Evolutionary conservation across 2,113 vertebrate genomes (phyloP).

Genomic region (Scomber japonicus): DNA sequence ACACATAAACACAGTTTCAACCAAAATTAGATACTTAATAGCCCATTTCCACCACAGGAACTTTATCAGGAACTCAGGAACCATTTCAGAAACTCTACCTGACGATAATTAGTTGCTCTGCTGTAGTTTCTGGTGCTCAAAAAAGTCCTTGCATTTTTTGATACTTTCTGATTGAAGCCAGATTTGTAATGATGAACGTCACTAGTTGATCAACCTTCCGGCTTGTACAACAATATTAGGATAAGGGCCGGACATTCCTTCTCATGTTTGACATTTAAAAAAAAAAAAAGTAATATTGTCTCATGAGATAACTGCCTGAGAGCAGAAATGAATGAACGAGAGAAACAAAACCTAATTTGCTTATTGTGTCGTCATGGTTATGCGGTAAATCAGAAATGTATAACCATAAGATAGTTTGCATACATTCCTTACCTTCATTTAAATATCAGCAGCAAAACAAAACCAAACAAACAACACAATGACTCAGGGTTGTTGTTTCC

Average conservation of each 20-base stretch:
- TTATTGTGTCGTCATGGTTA: too few species aligned
- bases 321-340: too few species aligned
- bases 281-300: too few species aligned
- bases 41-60: constrained; percentile 17
- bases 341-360: too few species aligned
- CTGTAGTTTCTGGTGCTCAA: background rate
- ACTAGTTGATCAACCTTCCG: background rate
- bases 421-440: background rate
- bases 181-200: background rate
- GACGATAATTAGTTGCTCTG: background rate
- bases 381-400: background rate
- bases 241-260: background rate
- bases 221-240: background rate
- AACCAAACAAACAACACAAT: too few species aligned
- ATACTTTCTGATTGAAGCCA: background rate
- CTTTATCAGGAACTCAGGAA: constrained; percentile 17
- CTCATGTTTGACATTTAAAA: too few species aligned
- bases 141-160: background rate
- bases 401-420: background rate
- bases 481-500: too few species aligned
- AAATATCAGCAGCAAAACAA: background rate
- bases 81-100: background rate
- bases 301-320: too few species aligned
- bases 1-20: constrained; percentile 1
- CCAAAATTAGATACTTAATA: background rate